A percentile compares a stretch with the other conserved stretches of the same genome.
phyloP scores from a whole-genome alignment of 2,888 invertebrate genomes.

The Ophion ventricosus region DNA sequence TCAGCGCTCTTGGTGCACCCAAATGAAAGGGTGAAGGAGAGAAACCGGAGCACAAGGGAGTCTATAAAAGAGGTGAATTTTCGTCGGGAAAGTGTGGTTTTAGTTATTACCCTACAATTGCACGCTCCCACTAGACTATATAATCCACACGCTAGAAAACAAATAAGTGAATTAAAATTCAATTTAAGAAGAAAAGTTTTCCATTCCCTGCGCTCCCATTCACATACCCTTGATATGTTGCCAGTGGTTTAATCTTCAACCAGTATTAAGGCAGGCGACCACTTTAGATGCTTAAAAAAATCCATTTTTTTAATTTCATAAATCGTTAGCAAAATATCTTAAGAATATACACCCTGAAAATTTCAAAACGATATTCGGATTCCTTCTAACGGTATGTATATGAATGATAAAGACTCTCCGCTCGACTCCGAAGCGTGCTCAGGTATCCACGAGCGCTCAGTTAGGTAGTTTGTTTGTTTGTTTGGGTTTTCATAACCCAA shows the following conservation, averaged over 20 bases:
- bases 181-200: conserved; percentile 49
- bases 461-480: too few relatives aligned
- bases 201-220: conserved; percentile 17
- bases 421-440: too few relatives aligned
- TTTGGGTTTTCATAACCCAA: too few relatives aligned
- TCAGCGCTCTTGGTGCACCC: background rate
- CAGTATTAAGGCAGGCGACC: too few relatives aligned
- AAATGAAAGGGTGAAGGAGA: conserved; percentile 23
- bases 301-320: too few relatives aligned
- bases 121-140: conserved; percentile 17
- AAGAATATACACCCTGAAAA: too few relatives aligned
- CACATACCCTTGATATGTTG: conserved; percentile 21
- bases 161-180: conserved; percentile 57
- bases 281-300: too few relatives aligned
- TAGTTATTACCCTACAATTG: conserved; percentile 40
- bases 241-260: conserved; percentile 32
- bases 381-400: too few relatives aligned
- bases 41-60: background rate
- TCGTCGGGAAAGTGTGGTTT: conserved; percentile 46
- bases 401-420: too few relatives aligned
- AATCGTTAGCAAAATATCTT: too few relatives aligned
- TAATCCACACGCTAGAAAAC: conserved; percentile 32
- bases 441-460: too few relatives aligned
- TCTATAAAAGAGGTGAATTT: conserved; percentile 26
- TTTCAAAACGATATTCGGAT: too few relatives aligned